phyloP scores from a whole-genome alignment of 1,140 invertebrate genomes.

The Drosophila kepulauana region DNA sequence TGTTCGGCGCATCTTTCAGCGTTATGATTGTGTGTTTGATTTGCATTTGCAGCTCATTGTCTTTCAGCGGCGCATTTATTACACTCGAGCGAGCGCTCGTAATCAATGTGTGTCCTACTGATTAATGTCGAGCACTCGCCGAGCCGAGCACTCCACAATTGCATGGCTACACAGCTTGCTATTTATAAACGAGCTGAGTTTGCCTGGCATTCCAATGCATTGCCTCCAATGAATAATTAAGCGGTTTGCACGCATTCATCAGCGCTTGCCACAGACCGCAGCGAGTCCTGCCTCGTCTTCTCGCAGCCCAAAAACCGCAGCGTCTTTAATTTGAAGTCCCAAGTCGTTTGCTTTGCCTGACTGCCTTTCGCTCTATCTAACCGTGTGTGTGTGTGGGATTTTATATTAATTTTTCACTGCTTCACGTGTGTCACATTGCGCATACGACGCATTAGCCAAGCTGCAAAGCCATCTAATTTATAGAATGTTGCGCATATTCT shows the following conservation, averaged over 20 bases:
- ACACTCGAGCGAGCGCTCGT: conserved; percentile 48
- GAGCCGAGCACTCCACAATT: conserved; percentile 48
- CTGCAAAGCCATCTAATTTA: conserved; percentile 78
- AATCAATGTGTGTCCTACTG: conserved; percentile 72
- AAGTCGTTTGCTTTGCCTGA: conserved; percentile 15
- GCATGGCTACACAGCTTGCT: conserved; percentile 56
- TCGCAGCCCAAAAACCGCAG: conserved; percentile 47
- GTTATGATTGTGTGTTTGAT: conserved; percentile 40
- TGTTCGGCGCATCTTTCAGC: conserved; percentile 32
- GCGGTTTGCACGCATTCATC: conserved; percentile 73
- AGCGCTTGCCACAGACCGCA: conserved; percentile 42
- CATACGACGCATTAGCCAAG: conserved; percentile 46
- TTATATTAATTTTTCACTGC: conserved; percentile 35
- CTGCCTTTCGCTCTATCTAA: conserved; percentile 50
- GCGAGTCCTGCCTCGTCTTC: not conserved
- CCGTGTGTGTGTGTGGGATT: conserved; percentile 28
- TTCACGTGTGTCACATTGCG: conserved; percentile 36
- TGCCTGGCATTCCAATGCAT: conserved; percentile 73
- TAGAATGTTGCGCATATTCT: conserved; percentile 69
- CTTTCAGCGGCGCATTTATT: conserved; percentile 39
- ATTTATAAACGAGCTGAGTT: conserved; percentile 72
- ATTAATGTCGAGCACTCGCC: conserved; percentile 63
- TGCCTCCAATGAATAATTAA: conserved; percentile 82
- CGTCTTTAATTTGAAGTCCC: conserved; percentile 51
- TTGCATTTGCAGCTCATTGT: conserved; percentile 34